These are phyloP conservation scores for Symphodus melops DNA, from an alignment of 2,113 vertebrate species.

Conservation along the genomic window DNA sequence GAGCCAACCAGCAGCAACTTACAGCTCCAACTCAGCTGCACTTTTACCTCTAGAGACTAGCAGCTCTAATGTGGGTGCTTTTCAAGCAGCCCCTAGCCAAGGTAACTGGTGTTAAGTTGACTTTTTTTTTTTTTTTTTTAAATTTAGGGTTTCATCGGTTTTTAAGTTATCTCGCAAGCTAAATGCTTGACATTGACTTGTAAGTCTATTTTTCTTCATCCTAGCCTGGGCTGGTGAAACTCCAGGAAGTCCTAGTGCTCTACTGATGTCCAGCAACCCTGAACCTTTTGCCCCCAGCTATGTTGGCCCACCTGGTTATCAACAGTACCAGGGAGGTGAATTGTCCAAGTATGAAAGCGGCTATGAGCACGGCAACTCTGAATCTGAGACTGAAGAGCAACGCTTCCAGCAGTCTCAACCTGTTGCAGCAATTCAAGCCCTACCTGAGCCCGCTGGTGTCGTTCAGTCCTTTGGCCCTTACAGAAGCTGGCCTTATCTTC, in stretches of 20 bases:
- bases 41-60: fast-evolving
- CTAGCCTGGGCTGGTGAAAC: background rate
- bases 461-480: fast-evolving
- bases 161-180: too few species aligned
- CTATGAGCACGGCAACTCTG: conserved; percentile 16
- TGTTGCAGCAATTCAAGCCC: background rate
- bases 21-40: background rate
- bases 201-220: background rate
- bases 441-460: fast-evolving
- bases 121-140: too few species aligned
- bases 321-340: conserved; percentile 14
- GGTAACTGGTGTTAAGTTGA: background rate
- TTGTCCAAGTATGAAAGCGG: background rate
- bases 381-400: conserved; percentile 11
- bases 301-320: background rate
- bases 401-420: background rate
- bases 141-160: too few species aligned
- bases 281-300: background rate
- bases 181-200: too few species aligned
- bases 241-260: too few species aligned
- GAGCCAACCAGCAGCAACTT: background rate
- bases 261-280: background rate
- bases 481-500: background rate
- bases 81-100: background rate
- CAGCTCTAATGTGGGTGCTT: background rate